Evolutionary conservation across 2,797 vertebrate genomes (phyloP).

Genomic region (Eospalax fontanierii): DNA sequence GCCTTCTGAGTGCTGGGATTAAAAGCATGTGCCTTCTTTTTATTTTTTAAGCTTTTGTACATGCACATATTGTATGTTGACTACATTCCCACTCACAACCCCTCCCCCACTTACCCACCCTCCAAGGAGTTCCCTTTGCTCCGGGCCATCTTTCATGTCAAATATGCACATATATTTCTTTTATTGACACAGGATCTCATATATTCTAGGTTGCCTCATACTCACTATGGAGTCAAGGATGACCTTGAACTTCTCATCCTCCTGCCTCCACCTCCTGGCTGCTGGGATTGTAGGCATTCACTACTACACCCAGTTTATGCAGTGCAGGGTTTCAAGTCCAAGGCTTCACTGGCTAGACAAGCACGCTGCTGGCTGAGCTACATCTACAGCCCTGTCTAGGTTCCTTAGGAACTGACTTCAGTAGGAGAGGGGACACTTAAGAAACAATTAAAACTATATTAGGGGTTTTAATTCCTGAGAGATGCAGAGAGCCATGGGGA

Average conservation of each 20-base stretch:
- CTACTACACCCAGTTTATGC: too few species aligned
- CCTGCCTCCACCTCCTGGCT: not conserved
- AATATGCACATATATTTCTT: too few species aligned
- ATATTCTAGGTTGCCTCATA: not conserved
- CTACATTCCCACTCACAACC: not conserved
- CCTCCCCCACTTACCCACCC: not conserved
- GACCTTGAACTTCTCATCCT: not conserved
- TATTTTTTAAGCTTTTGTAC: too few species aligned
- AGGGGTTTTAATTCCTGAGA: not conserved
- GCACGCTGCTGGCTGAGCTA: not conserved
- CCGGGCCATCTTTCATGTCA: too few species aligned
- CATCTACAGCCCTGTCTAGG: too few species aligned
- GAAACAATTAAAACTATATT: not conserved
- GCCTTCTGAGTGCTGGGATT: too few species aligned
- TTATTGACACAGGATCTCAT: not conserved
- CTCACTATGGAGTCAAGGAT: not conserved
- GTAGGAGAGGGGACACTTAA: not conserved
- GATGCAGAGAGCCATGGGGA: not conserved
- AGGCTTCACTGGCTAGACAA: not conserved
- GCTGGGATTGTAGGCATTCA: not conserved
- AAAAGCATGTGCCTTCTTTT: too few species aligned
- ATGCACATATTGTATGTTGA: not conserved
- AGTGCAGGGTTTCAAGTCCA: too few species aligned
- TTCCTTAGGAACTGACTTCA: not conserved
- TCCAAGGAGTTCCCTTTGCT: not conserved